These are phyloP conservation scores for Bombus waltoni DNA, from an alignment of 1,140 invertebrate species.

Conservation along the genomic window DNA sequence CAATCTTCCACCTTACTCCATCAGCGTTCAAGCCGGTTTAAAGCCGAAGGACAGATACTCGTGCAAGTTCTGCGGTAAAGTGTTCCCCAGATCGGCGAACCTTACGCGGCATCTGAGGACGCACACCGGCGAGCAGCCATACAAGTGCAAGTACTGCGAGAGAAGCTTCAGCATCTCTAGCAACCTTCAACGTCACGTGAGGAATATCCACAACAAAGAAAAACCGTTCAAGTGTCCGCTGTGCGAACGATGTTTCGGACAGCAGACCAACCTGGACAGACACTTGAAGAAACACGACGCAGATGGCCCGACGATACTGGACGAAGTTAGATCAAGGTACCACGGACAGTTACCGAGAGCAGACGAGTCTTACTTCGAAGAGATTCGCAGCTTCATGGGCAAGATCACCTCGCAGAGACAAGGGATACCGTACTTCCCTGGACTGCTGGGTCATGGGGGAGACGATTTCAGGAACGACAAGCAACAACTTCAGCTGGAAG, in stretches of 20 bases:
- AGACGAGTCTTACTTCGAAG: slow-evolving; percentile 95
- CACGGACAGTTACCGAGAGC: slow-evolving; percentile 78
- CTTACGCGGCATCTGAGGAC: slow-evolving; percentile 97
- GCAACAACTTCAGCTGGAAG: slow-evolving; percentile 78
- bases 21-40: slow-evolving; percentile 80
- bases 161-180: slow-evolving; percentile 99
- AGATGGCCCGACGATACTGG: slow-evolving; percentile 90
- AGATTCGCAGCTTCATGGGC: slow-evolving; percentile 96
- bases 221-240: slow-evolving; percentile 94
- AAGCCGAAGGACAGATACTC: slow-evolving; percentile 95
- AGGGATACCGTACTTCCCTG: slow-evolving; percentile 78
- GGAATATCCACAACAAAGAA: slow-evolving; percentile 99
- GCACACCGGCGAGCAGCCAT: slow-evolving; percentile 99
- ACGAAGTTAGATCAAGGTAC: slow-evolving; percentile 83
- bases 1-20: slow-evolving; percentile 80
- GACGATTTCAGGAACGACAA: slow-evolving; percentile 79
- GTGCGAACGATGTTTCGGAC: slow-evolving; percentile 96
- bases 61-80: slow-evolving; percentile 99
- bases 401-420: slow-evolving; percentile 88
- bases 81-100: slow-evolving; percentile 99
- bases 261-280: slow-evolving; percentile 98
- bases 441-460: slow-evolving; percentile 71
- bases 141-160: slow-evolving; percentile 99
- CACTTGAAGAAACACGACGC: slow-evolving; percentile 99
- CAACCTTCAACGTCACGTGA: slow-evolving; percentile 98